Percentiles rank a stretch among this genome's conserved stretches.
These are phyloP conservation scores for Camponotus vicinus DNA, from an alignment of 1,140 invertebrate species.

Conservation along the genomic window DNA sequence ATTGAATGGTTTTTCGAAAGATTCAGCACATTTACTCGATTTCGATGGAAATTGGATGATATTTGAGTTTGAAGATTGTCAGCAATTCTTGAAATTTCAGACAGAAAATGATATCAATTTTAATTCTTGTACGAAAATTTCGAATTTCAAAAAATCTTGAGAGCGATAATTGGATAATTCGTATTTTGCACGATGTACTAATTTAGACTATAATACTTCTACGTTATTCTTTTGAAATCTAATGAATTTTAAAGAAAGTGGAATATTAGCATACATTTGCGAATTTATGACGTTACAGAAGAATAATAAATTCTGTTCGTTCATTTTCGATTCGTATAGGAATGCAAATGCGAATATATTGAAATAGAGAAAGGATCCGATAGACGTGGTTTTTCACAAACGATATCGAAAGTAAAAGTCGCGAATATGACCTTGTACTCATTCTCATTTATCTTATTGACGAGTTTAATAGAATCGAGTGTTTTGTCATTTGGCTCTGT, in stretches of 20 bases:
- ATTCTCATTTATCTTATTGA: constrained; percentile 71
- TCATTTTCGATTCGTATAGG: neutral
- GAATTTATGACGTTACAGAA: neutral
- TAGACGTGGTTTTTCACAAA: constrained; percentile 25
- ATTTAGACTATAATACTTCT: neutral
- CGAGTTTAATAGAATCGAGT: constrained; percentile 74
- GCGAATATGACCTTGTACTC: constrained; percentile 81
- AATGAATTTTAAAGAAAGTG: neutral
- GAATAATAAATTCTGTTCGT: neutral
- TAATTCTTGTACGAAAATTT: neutral
- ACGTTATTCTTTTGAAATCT: neutral
- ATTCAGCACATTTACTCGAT: constrained; percentile 20
- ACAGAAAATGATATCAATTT: neutral
- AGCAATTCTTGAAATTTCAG: neutral
- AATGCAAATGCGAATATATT: neutral
- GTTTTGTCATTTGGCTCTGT: constrained; percentile 77
- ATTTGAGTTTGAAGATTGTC: constrained; percentile 1
- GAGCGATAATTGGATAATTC: neutral
- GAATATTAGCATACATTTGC: neutral
- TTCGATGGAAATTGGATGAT: constrained; percentile 11
- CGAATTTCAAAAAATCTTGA: too few species aligned
- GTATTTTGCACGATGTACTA: neutral
- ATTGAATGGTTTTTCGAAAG: constrained; percentile 35
- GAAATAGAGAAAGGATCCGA: constrained; percentile 43
- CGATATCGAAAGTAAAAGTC: constrained; percentile 84